Conservation (phyloP, 2,113 vertebrate genomes). For the Engystomops pustulosus region DNA sequence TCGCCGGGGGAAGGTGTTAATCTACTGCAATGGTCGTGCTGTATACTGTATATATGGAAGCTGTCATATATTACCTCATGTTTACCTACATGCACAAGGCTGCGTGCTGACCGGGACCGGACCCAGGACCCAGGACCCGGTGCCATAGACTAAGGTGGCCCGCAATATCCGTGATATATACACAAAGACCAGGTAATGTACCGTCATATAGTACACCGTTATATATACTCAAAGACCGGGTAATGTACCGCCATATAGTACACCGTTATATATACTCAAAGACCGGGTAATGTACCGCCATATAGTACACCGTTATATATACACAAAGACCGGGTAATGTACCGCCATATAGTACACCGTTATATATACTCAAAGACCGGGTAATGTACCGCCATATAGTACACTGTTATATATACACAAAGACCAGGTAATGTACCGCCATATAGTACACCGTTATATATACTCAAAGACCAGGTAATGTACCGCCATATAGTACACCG, state of each 20-base stretch:
- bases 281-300: background rate
- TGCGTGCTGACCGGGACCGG: no score
- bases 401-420: background rate
- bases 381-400: background rate
- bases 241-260: background rate
- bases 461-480: background rate
- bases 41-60: no score
- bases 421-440: background rate
- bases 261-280: background rate
- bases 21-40: no score
- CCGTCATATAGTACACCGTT: background rate
- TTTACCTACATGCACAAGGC: no score
- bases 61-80: no score
- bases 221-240: background rate
- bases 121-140: no score
- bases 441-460: background rate
- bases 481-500: background rate
- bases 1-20: no score
- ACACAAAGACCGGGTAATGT: background rate
- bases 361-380: background rate
- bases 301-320: background rate
- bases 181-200: background rate
- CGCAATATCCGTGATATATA: background rate
- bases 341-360: background rate
- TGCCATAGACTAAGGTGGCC: no score